Evolutionary conservation across 2,888 invertebrate species (phyloP).

Genomic region (Zeuzera pyrina): DNA sequence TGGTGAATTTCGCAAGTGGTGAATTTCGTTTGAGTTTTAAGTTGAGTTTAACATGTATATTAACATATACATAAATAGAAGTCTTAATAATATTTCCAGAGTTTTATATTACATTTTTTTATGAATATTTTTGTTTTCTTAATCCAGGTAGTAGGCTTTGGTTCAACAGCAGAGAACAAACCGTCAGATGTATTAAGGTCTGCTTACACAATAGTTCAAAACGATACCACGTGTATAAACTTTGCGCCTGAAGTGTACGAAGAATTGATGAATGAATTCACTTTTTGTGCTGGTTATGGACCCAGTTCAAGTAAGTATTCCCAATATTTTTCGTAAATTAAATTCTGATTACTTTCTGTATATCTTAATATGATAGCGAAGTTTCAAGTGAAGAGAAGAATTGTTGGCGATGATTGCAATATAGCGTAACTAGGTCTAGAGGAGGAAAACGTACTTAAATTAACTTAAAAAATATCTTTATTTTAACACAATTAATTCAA

Average conservation of each 20-base stretch:
- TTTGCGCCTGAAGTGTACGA: slow-evolving; percentile 60
- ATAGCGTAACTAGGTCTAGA: neutral
- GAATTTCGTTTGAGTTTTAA: too few species aligned
- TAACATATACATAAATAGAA: too few species aligned
- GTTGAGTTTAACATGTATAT: too few species aligned
- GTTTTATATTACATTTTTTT: too few species aligned
- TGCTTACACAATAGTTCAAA: slow-evolving; percentile 61
- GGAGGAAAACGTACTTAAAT: too few species aligned
- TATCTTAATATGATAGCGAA: neutral
- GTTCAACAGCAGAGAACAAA: slow-evolving; percentile 70
- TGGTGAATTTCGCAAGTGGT: too few species aligned
- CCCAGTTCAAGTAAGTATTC: slow-evolving; percentile 52
- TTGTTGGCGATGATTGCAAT: neutral
- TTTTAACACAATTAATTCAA: too few species aligned
- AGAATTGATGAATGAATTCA: slow-evolving; percentile 70
- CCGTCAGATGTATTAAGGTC: slow-evolving; percentile 61
- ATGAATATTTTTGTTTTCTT: too few species aligned
- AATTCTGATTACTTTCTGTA: neutral
- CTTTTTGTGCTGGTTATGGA: slow-evolving; percentile 76
- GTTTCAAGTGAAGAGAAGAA: neutral
- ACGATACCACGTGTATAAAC: slow-evolving; percentile 61
- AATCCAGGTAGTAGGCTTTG: slow-evolving; percentile 72
- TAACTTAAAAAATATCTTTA: too few species aligned
- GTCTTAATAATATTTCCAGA: too few species aligned
- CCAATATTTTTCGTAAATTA: neutral